Evolutionary conservation across 2,888 invertebrate species (phyloP).

Genomic region (Herminia tarsipennalis): DNA sequence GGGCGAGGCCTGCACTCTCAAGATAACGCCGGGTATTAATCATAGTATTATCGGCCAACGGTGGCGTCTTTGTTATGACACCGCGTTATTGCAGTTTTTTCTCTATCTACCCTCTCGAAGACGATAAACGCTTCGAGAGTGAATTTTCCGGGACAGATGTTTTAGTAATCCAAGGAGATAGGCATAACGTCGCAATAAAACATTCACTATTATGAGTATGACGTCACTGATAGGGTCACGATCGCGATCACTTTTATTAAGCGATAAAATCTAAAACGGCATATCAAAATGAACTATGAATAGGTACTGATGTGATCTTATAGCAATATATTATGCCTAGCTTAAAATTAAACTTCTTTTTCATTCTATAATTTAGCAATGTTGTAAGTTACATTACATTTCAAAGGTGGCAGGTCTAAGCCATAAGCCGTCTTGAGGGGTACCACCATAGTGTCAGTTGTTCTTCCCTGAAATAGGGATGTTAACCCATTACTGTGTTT

Average conservation of each 20-base stretch:
- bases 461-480: too few species aligned
- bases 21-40: constrained; percentile 85
- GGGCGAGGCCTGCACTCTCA: constrained; percentile 79
- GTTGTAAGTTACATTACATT: too few species aligned
- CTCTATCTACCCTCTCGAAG: constrained; percentile 78
- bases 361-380: too few species aligned
- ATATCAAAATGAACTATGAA: constrained; percentile 23
- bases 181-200: constrained; percentile 66
- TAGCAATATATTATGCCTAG: too few species aligned
- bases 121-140: constrained; percentile 77
- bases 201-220: constrained; percentile 69
- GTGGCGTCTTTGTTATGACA: constrained; percentile 84
- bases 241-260: constrained; percentile 27
- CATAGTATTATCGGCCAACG: constrained; percentile 83
- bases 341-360: too few species aligned
- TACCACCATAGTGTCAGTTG: too few species aligned
- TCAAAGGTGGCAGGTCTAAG: too few species aligned
- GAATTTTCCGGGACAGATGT: constrained; percentile 85
- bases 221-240: constrained; percentile 44
- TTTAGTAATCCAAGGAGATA: constrained; percentile 73
- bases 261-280: constrained; percentile 31
- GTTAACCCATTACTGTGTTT: too few species aligned
- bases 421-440: too few species aligned
- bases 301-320: neutral
- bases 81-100: constrained; percentile 84